Evolutionary conservation across 2,797 vertebrate species (phyloP).

Genomic region (Anolis apletophallus): DNA sequence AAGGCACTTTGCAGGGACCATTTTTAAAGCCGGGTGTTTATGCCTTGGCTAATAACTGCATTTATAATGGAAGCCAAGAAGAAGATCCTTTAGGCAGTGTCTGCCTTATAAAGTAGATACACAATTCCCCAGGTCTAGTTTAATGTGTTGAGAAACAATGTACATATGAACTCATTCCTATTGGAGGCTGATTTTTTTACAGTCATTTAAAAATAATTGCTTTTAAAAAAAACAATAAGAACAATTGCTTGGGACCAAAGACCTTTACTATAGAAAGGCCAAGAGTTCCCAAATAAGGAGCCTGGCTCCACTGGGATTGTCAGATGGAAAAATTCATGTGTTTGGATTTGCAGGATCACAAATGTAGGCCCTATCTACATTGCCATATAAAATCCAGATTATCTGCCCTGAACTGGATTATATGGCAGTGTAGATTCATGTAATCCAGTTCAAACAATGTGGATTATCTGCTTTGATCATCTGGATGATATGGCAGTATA

Average conservation of each 20-base stretch:
- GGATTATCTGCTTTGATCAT: too few relatives aligned
- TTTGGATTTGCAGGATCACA: not conserved
- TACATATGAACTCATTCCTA: not conserved
- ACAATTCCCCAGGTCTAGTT: not conserved
- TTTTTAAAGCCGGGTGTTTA: slow-evolving; percentile 10
- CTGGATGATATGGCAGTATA: too few relatives aligned
- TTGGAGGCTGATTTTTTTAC: not conserved
- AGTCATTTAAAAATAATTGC: not conserved
- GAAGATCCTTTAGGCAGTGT: not conserved
- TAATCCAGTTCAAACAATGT: too few relatives aligned
- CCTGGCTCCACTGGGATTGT: not conserved
- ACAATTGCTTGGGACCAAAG: slow-evolving; percentile 15
- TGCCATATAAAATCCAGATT: too few relatives aligned
- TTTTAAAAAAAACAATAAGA: not conserved
- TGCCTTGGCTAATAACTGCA: not conserved
- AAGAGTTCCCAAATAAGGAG: not conserved
- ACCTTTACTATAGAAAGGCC: not conserved
- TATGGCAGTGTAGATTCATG: too few relatives aligned
- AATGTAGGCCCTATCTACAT: too few relatives aligned
- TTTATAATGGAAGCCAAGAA: slow-evolving; percentile 3
- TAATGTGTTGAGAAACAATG: not conserved
- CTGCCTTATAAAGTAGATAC: not conserved
- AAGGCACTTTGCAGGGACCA: accelerated
- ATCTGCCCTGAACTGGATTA: too few relatives aligned
- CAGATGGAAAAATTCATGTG: not conserved